Evolutionary conservation across 2,888 invertebrate genomes (phyloP).

Genomic region (Isotomurus palustris): DNA sequence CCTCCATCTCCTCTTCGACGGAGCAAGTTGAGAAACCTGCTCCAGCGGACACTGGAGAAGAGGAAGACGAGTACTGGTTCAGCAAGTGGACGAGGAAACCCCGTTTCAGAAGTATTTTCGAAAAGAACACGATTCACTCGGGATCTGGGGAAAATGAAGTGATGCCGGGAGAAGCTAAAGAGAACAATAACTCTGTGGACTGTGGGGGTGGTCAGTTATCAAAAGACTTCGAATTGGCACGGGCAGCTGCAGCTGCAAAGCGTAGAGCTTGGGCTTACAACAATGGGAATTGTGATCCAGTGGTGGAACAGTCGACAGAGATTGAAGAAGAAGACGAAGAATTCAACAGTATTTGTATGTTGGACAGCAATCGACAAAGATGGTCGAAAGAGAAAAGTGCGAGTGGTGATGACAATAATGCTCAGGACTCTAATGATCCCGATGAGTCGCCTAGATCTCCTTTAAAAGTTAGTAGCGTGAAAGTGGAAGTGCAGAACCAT

Average conservation of each 20-base stretch:
- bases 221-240: constrained; percentile 19
- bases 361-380: constrained; percentile 13
- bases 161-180: constrained; percentile 5
- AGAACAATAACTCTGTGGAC: constrained; percentile 18
- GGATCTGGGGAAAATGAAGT: not conserved
- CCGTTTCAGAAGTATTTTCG: constrained; percentile 47
- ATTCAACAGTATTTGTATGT: constrained; percentile 28
- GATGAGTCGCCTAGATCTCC: not conserved
- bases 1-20: not conserved
- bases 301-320: constrained; percentile 17
- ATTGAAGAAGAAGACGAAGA: constrained; percentile 24
- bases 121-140: constrained; percentile 48
- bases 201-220: constrained; percentile 8
- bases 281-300: constrained; percentile 17
- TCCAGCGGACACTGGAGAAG: constrained; percentile 24
- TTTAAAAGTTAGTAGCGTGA: not conserved
- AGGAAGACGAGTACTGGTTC: constrained; percentile 55
- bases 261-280: constrained; percentile 30
- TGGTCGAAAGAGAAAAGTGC: constrained; percentile 13
- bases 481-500: not conserved
- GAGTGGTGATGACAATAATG: not conserved
- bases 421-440: not conserved
- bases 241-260: constrained; percentile 27
- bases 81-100: constrained; percentile 53
- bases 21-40: not conserved